These are phyloP conservation scores for Montifringilla adamsi DNA, from an alignment of 2,113 vertebrate species.

Conservation along the genomic window DNA sequence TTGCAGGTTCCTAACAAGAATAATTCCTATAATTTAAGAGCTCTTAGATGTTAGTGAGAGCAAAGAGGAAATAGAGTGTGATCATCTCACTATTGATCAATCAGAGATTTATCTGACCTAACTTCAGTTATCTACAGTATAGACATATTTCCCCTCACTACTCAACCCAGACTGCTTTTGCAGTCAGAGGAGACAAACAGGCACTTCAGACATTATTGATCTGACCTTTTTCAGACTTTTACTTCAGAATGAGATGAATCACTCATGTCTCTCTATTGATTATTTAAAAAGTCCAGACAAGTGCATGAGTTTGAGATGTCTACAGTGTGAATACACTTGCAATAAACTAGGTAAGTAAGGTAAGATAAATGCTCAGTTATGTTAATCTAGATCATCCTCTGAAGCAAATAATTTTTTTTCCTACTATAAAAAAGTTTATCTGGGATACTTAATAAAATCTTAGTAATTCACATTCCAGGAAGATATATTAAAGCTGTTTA, in stretches of 20 bases:
- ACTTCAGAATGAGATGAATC: background rate
- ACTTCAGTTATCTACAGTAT: background rate
- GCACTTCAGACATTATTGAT: conserved; percentile 33
- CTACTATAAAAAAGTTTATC: background rate
- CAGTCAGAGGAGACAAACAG: conserved; percentile 1
- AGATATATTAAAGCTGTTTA: background rate
- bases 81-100: background rate
- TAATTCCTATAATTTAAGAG: background rate
- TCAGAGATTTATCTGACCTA: background rate
- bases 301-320: background rate
- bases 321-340: background rate
- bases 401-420: background rate
- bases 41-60: background rate
- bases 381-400: background rate
- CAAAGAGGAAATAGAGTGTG: background rate
- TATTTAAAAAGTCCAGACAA: background rate
- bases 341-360: background rate
- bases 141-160: background rate
- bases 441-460: background rate
- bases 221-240: conserved; percentile 17
- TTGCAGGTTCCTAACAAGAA: background rate
- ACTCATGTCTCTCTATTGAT: background rate
- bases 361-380: background rate
- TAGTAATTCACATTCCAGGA: background rate
- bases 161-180: background rate